Evolutionary conservation across 2,113 vertebrate species (phyloP), one percentile per base, ranked within the genome.

Genomic region (Sphyrna mokarran): DNA sequence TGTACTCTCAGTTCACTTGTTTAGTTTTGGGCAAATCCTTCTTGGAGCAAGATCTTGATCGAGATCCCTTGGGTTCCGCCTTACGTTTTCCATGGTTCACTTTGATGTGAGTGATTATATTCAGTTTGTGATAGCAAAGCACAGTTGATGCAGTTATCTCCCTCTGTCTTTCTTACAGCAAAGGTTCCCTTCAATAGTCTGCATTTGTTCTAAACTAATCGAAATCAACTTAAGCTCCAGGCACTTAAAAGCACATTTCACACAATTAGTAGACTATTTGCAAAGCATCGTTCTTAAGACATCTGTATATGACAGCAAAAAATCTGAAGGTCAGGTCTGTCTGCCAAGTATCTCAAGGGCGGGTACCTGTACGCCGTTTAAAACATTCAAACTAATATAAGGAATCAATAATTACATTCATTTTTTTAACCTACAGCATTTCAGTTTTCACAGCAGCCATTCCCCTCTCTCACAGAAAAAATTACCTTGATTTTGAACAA

Each of bases 31-130:
- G 1, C 29, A n/a, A 16, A 61, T 91, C 33, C 33, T 16, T 54
- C 33, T 29, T 91, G 89, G 61, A 91, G 29, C 13, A 91, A 91
- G 58, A n/a, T 63, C 58, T 63, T 66, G 33, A 91, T 91, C 58
- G n/a, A 5, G 16, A 66, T 63, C 33, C 89, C 33, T 6, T n/a
- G 18, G 11, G 33, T 89, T 33, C 89, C 14, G 18, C 89, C 58
- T 91, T 91, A 61, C 63, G 11, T 16, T 63, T 63, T n/a, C 89
- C 0, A 58, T 29, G 86, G 23, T 91, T 63, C 61, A 33, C 89
- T 91, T 91, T 63, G 89, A 91, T 63, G 54, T 63, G 58, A 91
- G 89, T 91, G 66, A 72, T 70, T 70, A 70, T 94, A 70, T 70
- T 48, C 66, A 23, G 33, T 7, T 26, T 94, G 68, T 23, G 68